A percentile compares a stretch with the other conserved stretches of the same genome.
Evolutionary conservation across 2,888 invertebrate species (phyloP).

Genomic region (Strigamia transsilvanica): DNA sequence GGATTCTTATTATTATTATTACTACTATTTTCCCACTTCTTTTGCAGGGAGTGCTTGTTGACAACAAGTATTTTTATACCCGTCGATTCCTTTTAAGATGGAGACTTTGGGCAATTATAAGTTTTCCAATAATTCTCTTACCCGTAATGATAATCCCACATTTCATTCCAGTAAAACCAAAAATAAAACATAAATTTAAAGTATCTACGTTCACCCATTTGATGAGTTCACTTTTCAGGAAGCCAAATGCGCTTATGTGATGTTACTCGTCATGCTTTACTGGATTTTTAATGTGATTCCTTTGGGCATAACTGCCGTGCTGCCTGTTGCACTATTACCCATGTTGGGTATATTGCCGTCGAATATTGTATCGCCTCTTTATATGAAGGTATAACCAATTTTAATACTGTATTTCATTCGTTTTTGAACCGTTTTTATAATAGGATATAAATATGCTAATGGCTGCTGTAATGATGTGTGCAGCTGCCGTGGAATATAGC

Average conservation of each 20-base stretch:
- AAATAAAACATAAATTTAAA: too few relatives aligned
- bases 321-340: constrained; percentile 57
- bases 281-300: constrained; percentile 59
- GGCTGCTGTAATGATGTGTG: constrained; percentile 53
- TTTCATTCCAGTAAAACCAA: background rate
- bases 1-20: too few relatives aligned
- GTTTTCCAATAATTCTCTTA: background rate
- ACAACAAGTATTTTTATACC: background rate
- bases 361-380: background rate
- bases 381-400: background rate
- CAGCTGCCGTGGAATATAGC: constrained; percentile 55
- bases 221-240: constrained; percentile 57
- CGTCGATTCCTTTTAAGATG: background rate
- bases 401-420: background rate
- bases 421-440: constrained; percentile 53
- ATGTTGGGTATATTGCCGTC: background rate
- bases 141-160: background rate
- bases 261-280: constrained; percentile 58
- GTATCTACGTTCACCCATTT: too few relatives aligned
- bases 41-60: background rate
- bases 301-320: constrained; percentile 58
- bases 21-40: too few relatives aligned
- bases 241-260: constrained; percentile 60
- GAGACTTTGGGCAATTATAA: background rate
- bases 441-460: constrained; percentile 56